phyloP scores from a whole-genome alignment of 1,140 invertebrate species.

The Drusus annulatus region DNA sequence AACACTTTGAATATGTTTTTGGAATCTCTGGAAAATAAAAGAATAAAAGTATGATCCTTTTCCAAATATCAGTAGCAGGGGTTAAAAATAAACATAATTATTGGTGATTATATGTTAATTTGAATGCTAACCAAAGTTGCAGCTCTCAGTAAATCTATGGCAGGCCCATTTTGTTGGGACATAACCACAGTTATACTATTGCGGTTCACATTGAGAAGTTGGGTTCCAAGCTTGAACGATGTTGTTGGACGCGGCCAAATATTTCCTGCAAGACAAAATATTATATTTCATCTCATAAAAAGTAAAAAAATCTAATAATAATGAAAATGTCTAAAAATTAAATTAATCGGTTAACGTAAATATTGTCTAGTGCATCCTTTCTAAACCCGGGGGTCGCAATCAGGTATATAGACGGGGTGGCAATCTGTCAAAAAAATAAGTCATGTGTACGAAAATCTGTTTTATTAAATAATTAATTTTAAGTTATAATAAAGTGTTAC shows the following conservation, averaged over 20 bases:
- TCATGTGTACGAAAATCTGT: no score
- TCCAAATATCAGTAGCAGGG: background rate
- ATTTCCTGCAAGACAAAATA: constrained; percentile 65
- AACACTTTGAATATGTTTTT: constrained; percentile 43
- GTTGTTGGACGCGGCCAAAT: constrained; percentile 84
- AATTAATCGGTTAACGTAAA: no score
- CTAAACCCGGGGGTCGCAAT: no score
- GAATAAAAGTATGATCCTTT: background rate
- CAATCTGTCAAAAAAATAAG: no score
- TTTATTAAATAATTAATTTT: no score
- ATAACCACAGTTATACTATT: constrained; percentile 71
- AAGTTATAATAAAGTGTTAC: no score
- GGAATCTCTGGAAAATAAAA: constrained; percentile 53
- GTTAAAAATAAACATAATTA: background rate
- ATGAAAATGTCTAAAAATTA: no score
- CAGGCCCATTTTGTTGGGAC: constrained; percentile 62
- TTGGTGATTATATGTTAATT: no score
- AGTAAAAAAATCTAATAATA: no score
- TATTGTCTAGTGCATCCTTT: no score
- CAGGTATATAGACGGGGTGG: no score
- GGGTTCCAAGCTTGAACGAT: constrained; percentile 72
- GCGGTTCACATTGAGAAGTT: constrained; percentile 75
- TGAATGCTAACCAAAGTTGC: constrained; percentile 62
- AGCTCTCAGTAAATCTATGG: constrained; percentile 66
- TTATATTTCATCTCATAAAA: background rate